Conservation (phyloP, 2,888 invertebrate species). For the Limnephilus lunatus region DNA sequence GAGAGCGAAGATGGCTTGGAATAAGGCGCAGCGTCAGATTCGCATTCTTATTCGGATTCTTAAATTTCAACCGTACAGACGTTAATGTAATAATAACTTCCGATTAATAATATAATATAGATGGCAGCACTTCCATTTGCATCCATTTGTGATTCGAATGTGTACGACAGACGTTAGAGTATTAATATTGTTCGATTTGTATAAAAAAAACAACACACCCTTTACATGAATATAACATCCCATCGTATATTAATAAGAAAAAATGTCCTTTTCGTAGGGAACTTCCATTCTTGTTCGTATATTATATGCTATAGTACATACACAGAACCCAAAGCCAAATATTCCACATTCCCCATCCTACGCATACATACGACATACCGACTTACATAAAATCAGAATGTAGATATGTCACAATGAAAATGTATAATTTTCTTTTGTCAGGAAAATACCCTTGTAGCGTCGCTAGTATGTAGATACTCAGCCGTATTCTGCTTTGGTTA, state of each 20-base stretch:
- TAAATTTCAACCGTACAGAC: no score
- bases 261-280: constrained; percentile 29
- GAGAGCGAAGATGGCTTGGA: no score
- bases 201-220: background rate
- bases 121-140: no score
- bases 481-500: constrained; percentile 53
- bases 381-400: background rate
- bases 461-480: constrained; percentile 47
- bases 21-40: no score
- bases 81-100: no score
- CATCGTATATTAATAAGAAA: constrained; percentile 45
- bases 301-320: background rate
- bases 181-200: no score
- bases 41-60: no score
- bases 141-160: no score
- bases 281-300: constrained; percentile 30
- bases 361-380: constrained; percentile 9
- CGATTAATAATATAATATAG: no score
- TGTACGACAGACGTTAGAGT: no score
- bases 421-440: constrained; percentile 61
- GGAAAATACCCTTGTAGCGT: constrained; percentile 55
- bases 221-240: background rate
- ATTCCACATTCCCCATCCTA: constrained; percentile 38
- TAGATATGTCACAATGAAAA: constrained; percentile 42
- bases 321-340: background rate